These are phyloP conservation scores for Cecropterus lyciades DNA, from an alignment of 1,140 invertebrate genomes.

Conservation along the genomic window DNA sequence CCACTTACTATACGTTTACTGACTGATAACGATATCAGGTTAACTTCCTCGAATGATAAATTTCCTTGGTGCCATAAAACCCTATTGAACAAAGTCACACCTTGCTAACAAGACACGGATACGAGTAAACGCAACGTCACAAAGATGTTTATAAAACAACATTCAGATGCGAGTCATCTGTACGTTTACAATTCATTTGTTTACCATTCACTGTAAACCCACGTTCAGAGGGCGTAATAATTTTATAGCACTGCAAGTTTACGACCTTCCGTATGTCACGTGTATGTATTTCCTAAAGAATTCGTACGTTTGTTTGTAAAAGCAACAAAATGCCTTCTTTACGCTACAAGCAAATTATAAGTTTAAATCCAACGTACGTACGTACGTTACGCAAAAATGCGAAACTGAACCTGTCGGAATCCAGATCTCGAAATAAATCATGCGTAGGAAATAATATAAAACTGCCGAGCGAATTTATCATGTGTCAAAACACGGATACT, in stretches of 20 bases:
- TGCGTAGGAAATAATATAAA: slow-evolving; percentile 20
- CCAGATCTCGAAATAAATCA: slow-evolving; percentile 23
- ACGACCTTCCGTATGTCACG: slow-evolving; percentile 21
- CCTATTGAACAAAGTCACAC: slow-evolving; percentile 22
- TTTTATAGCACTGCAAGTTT: slow-evolving; percentile 30
- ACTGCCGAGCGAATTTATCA: slow-evolving; percentile 45
- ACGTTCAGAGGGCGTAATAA: slow-evolving; percentile 32
- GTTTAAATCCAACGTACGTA: neutral
- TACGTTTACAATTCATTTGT: slow-evolving; percentile 51
- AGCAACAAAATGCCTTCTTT: too few species aligned
- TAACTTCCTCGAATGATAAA: slow-evolving; percentile 16
- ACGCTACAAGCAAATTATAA: neutral
- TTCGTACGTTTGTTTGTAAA: neutral
- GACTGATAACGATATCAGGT: slow-evolving; percentile 20
- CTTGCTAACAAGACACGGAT: slow-evolving; percentile 21
- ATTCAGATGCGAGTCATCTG: slow-evolving; percentile 60
- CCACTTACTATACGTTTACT: slow-evolving; percentile 5
- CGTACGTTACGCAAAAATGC: too few species aligned
- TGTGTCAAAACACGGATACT: slow-evolving; percentile 45
- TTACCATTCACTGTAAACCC: slow-evolving; percentile 49
- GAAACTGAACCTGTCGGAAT: slow-evolving; percentile 7
- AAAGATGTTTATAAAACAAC: slow-evolving; percentile 59
- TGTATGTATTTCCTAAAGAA: neutral
- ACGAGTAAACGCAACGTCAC: slow-evolving; percentile 1
- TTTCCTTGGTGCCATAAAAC: slow-evolving; percentile 14